Evolutionary conservation across 2,797 vertebrate genomes (phyloP), one percentile per base, ranked within the genome.

Genomic region (Euphonia xanthogaster): DNA sequence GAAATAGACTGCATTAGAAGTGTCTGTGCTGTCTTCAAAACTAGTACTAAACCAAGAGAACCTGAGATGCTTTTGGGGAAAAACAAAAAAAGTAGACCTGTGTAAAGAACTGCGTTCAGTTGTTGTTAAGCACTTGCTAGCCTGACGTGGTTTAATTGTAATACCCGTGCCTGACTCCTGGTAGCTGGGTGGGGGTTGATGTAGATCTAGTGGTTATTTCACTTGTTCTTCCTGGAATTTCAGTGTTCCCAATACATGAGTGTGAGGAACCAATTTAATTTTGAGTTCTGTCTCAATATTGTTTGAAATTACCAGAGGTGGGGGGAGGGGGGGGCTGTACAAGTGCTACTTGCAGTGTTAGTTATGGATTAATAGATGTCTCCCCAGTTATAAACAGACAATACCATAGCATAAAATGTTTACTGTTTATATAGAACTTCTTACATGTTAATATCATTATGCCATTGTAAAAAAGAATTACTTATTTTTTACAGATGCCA

Each of bases 101-200:
- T 54, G 17, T 74, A 14, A 86, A 67, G 18, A 84, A 55, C 28
- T 40, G 31, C 60, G 33, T 75, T 93, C 76, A 45, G 28, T 20
- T 72, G 12, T 58, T 72, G 35, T 70, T 84, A 51, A 71, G 61
- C 14, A 8, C 24, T 86, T 88, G 19, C 35, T 51, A 47, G 22
- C 8, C 40, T 40, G 20, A 40, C 0, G 0, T 55, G 47, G 42
- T 65, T 48, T 57, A 74, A 68, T n/a, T 3, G 1, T 33, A 67
- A 33, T 77, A 60, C 44, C 31, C 33, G 22, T 40, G 37, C 47
- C 24, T 2, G 6, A 10, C 30, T 80, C 20, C 31, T 85, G 63
- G 20, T 48, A 44, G 14, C 37, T 81, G 30, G 4, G 5, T 39
- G 21, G 25, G 6, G 3, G 3, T 17, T 84, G 45, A 28, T 71